phyloP scores from a whole-genome alignment of 2,797 vertebrate genomes.

The Halcyon chelicuti region DNA sequence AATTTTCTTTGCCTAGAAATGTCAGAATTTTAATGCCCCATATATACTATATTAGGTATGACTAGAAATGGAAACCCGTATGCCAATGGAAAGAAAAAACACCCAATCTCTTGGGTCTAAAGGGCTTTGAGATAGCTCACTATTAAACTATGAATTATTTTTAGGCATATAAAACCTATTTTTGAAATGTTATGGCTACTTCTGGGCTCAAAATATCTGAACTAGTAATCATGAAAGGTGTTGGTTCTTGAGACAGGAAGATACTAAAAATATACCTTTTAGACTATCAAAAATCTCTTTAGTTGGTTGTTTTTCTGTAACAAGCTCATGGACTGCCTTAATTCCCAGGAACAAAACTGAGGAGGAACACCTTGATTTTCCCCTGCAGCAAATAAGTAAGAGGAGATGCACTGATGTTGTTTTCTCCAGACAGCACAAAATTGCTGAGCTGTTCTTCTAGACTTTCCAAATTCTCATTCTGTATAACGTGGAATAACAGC shows the following conservation, averaged over 20 bases:
- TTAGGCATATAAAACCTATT: constrained; percentile 9
- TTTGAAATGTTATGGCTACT: neutral
- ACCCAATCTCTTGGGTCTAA: neutral
- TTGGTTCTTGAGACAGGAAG: neutral
- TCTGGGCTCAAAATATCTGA: neutral
- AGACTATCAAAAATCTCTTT: neutral
- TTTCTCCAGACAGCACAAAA: neutral
- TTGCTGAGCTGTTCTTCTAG: neutral
- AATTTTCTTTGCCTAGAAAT: constrained; percentile 50
- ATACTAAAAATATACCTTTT: neutral
- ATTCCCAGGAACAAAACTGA: neutral
- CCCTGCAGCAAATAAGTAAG: neutral
- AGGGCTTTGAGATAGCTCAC: neutral
- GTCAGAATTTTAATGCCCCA: constrained; percentile 24
- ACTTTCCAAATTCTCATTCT: neutral
- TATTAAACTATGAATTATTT: constrained; percentile 23
- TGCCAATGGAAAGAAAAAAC: constrained; percentile 10
- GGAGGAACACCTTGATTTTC: neutral
- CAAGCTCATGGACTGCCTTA: neutral
- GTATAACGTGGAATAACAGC: neutral
- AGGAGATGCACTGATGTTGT: neutral
- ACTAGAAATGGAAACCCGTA: constrained; percentile 34
- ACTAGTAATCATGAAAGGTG: neutral
- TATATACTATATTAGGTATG: neutral
- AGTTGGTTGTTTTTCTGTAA: neutral